Evolutionary conservation across 2,113 vertebrate species (phyloP), one percentile per base, ranked within the genome.

Genomic region (Megalops atlanticus): DNA sequence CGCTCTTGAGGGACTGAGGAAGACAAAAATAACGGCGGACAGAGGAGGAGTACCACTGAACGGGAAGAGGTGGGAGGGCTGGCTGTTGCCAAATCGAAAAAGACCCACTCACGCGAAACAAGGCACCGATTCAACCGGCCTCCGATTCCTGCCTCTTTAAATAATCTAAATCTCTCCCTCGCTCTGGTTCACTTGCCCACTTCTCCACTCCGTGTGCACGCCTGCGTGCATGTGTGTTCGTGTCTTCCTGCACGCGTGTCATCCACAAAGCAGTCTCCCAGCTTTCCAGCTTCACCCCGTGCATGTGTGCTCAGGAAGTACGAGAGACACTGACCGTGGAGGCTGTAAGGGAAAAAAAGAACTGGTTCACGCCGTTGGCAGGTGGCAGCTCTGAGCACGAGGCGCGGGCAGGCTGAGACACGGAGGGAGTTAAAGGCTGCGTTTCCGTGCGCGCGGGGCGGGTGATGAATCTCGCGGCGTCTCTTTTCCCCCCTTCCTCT

Each of bases 131-230:
- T n/a, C n/a, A n/a, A n/a, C n/a, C n/a, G 77, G 82, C 92, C 90
- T 49, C 91, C 92, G 94, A 91, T 91, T 92, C 86, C 93, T 95
- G 95, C 96, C 95, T 94, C 96, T 96, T 97, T 97, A 97, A 97
- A 97, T 96, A 97, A 96, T 95, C 94, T 92, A 95, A 95, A 95
- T 92, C 92, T 95, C 41, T 8, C 72, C 11, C 31, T 21, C 35
- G 43, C 40, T 43, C 84, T 35, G 79, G 64, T 58, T n/a, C 72
- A 36, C 2, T 31, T 18, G 11, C 87, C 84, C 85, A 86, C 86
- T 79, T 74, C 81, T 52, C 71, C 85, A 84, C 86, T 71, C 54
- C 18, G 72, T 70, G 80, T 71, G 78, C 71, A 73, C 82, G 81
- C 83, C 83, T 76, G 79, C 80, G 77, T 5, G 54, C 16, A 24